Percentiles rank a stretch among this genome's conserved stretches.
Conservation (phyloP, 1,140 invertebrate genomes). For the Drosophila kepulauana region DNA sequence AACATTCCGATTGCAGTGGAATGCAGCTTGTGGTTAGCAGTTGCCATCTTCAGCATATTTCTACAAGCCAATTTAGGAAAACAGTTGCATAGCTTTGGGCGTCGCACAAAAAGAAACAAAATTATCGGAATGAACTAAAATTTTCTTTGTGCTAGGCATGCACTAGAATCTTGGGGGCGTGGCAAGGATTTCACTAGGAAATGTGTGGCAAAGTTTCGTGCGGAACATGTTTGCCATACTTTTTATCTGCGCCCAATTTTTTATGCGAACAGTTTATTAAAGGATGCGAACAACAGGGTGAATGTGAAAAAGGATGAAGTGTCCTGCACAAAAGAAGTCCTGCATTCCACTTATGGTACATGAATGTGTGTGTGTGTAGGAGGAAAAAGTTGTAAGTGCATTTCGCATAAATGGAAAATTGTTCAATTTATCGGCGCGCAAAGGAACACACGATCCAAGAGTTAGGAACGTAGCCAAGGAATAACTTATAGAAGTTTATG, state of each 20-base stretch:
- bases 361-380: constrained; percentile 5
- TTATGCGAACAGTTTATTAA: constrained; percentile 61
- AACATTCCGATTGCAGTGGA: background rate
- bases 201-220: constrained; percentile 51
- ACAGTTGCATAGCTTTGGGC: constrained; percentile 46
- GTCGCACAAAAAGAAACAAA: constrained; percentile 22
- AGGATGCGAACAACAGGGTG: constrained; percentile 42
- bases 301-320: constrained; percentile 27
- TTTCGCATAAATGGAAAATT: constrained; percentile 75
- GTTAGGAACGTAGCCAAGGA: constrained; percentile 10
- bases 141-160: constrained; percentile 59
- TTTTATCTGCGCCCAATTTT: constrained; percentile 45
- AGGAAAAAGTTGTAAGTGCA: constrained; percentile 71
- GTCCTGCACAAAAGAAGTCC: constrained; percentile 34
- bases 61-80: constrained; percentile 50
- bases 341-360: background rate
- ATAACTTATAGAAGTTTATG: constrained; percentile 45
- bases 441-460: constrained; percentile 19
- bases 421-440: constrained; percentile 68
- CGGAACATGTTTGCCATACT: constrained; percentile 64
- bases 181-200: constrained; percentile 23
- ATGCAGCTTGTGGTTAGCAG: constrained; percentile 17
- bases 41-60: constrained; percentile 30
- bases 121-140: constrained; percentile 41
- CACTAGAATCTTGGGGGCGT: constrained; percentile 15